Evolutionary conservation across 2,113 vertebrate genomes (phyloP).

Genomic region (Polyodon spathula): DNA sequence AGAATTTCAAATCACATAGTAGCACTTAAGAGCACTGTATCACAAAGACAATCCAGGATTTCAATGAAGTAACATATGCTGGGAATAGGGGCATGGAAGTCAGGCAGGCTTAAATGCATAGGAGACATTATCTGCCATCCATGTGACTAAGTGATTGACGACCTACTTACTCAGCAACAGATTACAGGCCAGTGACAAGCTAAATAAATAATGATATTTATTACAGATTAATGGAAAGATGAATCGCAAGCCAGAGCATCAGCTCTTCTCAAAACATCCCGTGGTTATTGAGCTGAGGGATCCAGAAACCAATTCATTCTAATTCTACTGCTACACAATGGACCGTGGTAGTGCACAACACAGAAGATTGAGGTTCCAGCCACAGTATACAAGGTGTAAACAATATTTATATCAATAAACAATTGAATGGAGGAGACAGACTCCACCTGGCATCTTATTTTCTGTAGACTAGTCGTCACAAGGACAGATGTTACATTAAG

Average conservation of each 20-base stretch:
- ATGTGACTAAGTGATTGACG: slow-evolving; percentile 3
- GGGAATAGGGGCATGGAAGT: neutral
- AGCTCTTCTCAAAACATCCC: neutral
- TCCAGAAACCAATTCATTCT: neutral
- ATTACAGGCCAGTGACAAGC: neutral
- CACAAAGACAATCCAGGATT: neutral
- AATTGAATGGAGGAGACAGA: too few relatives aligned
- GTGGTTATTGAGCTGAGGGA: neutral
- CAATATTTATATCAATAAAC: too few relatives aligned
- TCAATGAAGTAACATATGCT: neutral
- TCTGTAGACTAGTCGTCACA: too few relatives aligned
- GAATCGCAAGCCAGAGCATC: neutral
- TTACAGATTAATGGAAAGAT: slow-evolving; percentile 9
- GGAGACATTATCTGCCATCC: slow-evolving; percentile 1
- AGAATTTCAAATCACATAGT: neutral
- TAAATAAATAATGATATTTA: slow-evolving; percentile 10
- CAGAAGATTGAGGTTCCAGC: too few relatives aligned
- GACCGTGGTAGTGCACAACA: neutral
- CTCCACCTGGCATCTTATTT: too few relatives aligned
- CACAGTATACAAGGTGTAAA: too few relatives aligned
- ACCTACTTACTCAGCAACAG: neutral
- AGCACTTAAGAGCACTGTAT: neutral
- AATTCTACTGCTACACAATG: neutral
- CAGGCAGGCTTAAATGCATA: neutral
- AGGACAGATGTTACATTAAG: too few relatives aligned